Conservation (phyloP, 2,888 invertebrate genomes). For the Drosophila putrida region DNA sequence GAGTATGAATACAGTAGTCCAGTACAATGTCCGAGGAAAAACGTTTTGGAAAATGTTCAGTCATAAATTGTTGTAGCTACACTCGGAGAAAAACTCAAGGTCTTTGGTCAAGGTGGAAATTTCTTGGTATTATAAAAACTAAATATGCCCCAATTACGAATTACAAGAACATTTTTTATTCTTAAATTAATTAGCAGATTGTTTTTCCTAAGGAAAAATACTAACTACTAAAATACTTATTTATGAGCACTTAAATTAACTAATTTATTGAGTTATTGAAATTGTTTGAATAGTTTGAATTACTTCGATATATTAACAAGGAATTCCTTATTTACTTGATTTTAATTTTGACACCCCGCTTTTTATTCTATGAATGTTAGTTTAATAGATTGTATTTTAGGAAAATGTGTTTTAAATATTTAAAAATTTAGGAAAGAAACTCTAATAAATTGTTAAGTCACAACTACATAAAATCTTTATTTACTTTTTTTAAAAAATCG, state of each 20-base stretch:
- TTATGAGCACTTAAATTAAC: no score
- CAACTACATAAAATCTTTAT: not conserved
- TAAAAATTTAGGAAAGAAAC: not conserved
- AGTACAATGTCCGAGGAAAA: conserved; percentile 11
- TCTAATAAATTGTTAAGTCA: not conserved
- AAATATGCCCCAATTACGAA: not conserved
- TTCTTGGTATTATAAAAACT: not conserved
- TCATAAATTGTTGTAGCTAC: conserved; percentile 13
- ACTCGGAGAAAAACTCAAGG: conserved; percentile 8
- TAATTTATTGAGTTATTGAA: not conserved
- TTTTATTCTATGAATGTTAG: no score
- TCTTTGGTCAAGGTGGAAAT: not conserved
- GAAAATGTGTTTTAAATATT: no score
- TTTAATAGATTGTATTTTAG: no score
- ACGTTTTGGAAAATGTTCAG: conserved; percentile 7
- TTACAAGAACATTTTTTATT: not conserved
- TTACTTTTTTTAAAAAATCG: not conserved
- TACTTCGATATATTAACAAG: no score
- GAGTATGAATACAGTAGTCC: conserved; percentile 5
- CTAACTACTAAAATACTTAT: no score
- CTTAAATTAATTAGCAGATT: not conserved
- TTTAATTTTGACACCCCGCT: no score
- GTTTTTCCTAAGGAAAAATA: no score
- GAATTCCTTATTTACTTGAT: no score
- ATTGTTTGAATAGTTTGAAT: not conserved